These are phyloP conservation scores for Lordiphosa clarofinis DNA, from an alignment of 1,140 invertebrate genomes.

Conservation along the genomic window DNA sequence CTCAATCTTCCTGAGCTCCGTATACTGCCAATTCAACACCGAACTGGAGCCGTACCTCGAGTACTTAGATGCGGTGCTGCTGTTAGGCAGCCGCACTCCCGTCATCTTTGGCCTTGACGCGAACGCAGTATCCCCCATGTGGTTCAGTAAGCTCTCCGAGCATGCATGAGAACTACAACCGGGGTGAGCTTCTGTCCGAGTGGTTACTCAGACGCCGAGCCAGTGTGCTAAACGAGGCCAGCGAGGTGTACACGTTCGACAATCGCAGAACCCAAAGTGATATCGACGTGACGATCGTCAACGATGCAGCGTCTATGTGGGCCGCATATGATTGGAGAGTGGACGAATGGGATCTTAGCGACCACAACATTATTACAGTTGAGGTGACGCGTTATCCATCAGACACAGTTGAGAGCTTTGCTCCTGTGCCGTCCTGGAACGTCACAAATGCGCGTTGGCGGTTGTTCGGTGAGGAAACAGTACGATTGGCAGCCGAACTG, in stretches of 20 bases:
- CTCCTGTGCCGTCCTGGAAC: conserved; percentile 9
- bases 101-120: too few relatives aligned
- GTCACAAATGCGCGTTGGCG: not conserved
- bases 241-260: too few relatives aligned
- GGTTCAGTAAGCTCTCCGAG: conserved; percentile 1
- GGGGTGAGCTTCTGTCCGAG: conserved; percentile 1
- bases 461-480: not conserved
- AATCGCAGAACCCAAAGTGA: too few relatives aligned
- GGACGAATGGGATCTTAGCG: conserved; percentile 21
- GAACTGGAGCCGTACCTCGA: not conserved
- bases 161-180: not conserved
- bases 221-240: too few relatives aligned
- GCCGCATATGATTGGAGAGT: conserved; percentile 30
- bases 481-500: too few relatives aligned
- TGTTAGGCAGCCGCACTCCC: too few relatives aligned
- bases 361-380: conserved; percentile 27
- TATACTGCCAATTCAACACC: conserved; percentile 10
- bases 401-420: conserved; percentile 11
- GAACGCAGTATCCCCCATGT: too few relatives aligned
- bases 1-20: conserved; percentile 12
- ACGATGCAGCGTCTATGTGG: conserved; percentile 1
- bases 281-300: too few relatives aligned
- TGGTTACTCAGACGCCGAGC: not conserved
- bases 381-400: not conserved
- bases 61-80: too few relatives aligned